phyloP scores from a whole-genome alignment of 1,140 invertebrate species.

The Apis laboriosa region DNA sequence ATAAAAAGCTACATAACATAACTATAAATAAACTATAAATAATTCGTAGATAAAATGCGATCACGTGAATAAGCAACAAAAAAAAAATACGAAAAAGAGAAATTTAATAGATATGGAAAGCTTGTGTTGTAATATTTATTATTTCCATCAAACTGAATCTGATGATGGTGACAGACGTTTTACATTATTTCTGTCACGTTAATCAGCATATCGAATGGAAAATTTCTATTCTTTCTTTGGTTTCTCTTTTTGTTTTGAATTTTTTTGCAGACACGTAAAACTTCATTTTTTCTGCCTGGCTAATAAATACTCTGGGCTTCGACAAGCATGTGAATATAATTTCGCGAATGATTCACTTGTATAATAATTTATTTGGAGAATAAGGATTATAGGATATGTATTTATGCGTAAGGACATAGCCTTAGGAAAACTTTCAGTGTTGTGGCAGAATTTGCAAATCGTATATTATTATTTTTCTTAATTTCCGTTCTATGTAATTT shows the following conservation, averaged over 20 bases:
- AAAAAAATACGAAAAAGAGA: conserved; percentile 34
- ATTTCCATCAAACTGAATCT: conserved; percentile 66
- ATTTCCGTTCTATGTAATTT: not conserved
- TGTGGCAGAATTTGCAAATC: too few relatives aligned
- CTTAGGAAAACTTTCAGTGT: not conserved
- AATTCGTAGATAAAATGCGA: conserved; percentile 12
- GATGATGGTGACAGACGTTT: conserved; percentile 68
- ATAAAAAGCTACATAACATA: not conserved
- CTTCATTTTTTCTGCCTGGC: conserved; percentile 63
- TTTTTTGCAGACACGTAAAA: conserved; percentile 7
- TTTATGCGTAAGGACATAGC: not conserved
- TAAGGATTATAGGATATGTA: not conserved
- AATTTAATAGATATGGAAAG: conserved; percentile 28
- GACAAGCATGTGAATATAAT: not conserved
- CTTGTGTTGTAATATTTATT: conserved; percentile 68
- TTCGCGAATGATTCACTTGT: not conserved
- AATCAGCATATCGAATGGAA: conserved; percentile 22
- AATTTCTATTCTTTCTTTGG: conserved; percentile 5
- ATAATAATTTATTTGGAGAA: not conserved
- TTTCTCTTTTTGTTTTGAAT: not conserved
- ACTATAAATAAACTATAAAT: conserved; percentile 6
- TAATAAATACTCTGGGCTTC: conserved; percentile 65
- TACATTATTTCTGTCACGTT: conserved; percentile 27
- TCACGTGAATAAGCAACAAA: conserved; percentile 34
- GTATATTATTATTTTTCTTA: not conserved